These are phyloP conservation scores for Lagenorhynchus albirostris DNA, from an alignment of 2,113 vertebrate genomes.

Conservation along the genomic window DNA sequence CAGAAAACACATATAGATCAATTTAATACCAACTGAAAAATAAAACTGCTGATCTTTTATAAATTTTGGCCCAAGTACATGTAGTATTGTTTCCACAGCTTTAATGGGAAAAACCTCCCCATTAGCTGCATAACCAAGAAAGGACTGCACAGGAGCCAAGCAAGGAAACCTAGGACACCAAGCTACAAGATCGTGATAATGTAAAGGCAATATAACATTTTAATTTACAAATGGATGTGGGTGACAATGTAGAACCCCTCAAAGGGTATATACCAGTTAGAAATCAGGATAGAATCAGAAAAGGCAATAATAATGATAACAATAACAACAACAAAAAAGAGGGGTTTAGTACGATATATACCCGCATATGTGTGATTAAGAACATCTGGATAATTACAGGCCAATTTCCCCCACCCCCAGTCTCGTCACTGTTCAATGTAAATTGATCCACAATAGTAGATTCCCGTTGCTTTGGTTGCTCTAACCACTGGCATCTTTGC, in stretches of 20 bases:
- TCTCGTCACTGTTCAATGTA: neutral
- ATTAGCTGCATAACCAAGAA: neutral
- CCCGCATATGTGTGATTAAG: neutral
- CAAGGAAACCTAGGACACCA: neutral
- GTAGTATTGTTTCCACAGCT: neutral
- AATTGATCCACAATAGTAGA: neutral
- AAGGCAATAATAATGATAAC: neutral
- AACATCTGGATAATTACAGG: neutral
- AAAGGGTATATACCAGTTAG: neutral
- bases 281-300: neutral
- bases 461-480: neutral
- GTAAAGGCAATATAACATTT: neutral
- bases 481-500: neutral
- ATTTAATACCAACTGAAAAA: neutral
- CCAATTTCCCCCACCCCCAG: neutral
- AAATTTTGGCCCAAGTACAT: neutral
- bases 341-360: neutral
- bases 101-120: neutral
- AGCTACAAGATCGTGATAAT: neutral
- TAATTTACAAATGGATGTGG: neutral
- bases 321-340: neutral
- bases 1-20: neutral
- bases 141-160: neutral
- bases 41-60: neutral
- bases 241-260: neutral